Conservation (phyloP, 2,888 invertebrate genomes). For the Ectemnius cavifrons region DNA sequence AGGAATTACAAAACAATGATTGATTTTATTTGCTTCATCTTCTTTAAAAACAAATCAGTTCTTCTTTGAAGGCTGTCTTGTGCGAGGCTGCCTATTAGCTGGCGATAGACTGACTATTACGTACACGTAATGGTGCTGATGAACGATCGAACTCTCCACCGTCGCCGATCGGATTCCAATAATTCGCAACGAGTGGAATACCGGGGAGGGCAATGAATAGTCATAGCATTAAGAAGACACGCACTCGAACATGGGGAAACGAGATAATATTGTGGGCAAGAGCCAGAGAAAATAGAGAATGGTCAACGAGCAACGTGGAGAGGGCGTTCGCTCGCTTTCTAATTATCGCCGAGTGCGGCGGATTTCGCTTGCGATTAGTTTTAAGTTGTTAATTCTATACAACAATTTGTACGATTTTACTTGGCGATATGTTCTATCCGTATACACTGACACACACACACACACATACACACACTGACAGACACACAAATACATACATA, state of each 20-base stretch:
- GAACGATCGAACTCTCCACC: constrained; percentile 16
- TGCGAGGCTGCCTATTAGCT: no score
- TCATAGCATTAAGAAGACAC: no score
- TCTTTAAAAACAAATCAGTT: no score
- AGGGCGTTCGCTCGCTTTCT: constrained; percentile 30
- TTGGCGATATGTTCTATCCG: constrained; percentile 61
- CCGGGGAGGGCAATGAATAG: no score
- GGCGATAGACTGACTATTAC: constrained; percentile 20
- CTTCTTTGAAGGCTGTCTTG: no score
- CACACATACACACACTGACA: constrained; percentile 18
- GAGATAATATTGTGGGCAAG: background rate
- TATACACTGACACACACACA: no score
- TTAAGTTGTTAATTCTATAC: constrained; percentile 63
- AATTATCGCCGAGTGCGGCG: no score
- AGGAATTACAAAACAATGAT: no score
- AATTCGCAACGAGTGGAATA: no score
- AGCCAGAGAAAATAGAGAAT: background rate
- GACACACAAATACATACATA: constrained; percentile 53
- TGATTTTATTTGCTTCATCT: no score
- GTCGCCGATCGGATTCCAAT: constrained; percentile 29
- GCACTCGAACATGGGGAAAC: no score
- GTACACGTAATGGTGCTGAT: constrained; percentile 19
- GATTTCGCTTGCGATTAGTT: constrained; percentile 55
- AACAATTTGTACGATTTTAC: constrained; percentile 70
- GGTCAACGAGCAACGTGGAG: constrained; percentile 28